These are phyloP conservation scores for Ptiloglossa arizonensis DNA, from an alignment of 1,140 invertebrate genomes.

Conservation along the genomic window DNA sequence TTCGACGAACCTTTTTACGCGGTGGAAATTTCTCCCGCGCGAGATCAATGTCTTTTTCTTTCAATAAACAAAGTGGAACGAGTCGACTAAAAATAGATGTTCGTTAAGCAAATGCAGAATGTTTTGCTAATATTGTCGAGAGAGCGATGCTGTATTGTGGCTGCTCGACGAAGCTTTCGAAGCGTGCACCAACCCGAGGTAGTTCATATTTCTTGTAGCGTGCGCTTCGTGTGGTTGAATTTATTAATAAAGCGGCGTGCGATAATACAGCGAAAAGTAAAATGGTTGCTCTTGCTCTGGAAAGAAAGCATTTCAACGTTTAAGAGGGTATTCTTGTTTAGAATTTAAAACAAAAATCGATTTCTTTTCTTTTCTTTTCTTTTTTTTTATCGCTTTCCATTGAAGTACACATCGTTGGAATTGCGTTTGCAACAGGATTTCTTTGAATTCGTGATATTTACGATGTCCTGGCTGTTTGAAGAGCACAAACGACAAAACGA, in stretches of 20 bases:
- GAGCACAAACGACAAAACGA: no score
- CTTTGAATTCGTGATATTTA: no score
- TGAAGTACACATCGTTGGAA: no score
- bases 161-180: not conserved
- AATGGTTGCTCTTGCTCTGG: not conserved
- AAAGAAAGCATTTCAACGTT: not conserved
- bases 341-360: no score
- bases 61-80: not conserved
- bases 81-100: not conserved
- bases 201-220: not conserved
- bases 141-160: not conserved
- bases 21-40: not conserved
- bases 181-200: not conserved
- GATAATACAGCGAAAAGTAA: not conserved
- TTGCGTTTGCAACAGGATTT: no score
- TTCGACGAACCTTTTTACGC: not conserved
- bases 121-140: not conserved
- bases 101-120: not conserved
- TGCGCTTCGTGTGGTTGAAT: no score
- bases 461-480: no score
- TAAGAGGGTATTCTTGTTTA: no score
- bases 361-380: no score
- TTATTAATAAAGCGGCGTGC: not conserved
- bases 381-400: no score
- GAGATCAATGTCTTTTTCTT: not conserved